A percentile compares a stretch with the other conserved stretches of the same genome.
Evolutionary conservation across 2,797 vertebrate species (phyloP).

Genomic region (Artibeus lituratus): DNA sequence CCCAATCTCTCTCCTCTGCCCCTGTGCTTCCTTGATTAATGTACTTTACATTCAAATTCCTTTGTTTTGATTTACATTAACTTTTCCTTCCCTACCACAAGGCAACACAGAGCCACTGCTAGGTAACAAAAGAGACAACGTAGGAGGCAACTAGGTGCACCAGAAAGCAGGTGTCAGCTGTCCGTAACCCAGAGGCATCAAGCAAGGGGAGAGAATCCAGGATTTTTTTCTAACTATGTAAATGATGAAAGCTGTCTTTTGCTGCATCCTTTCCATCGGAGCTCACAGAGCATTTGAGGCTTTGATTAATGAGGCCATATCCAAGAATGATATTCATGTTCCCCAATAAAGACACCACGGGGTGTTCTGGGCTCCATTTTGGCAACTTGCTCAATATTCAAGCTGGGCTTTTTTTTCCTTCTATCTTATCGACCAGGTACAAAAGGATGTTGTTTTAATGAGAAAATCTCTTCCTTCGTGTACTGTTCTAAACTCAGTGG

Average conservation of each 20-base stretch:
- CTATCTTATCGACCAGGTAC: conserved; percentile 74
- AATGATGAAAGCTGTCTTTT: conserved; percentile 75
- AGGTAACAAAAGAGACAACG: background rate
- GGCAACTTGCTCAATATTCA: conserved; percentile 75
- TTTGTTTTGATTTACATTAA: background rate
- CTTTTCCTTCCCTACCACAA: background rate
- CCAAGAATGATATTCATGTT: conserved; percentile 65
- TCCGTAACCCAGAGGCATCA: conserved; percentile 47
- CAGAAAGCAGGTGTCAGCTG: conserved; percentile 67
- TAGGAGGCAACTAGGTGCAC: background rate
- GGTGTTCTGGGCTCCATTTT: conserved; percentile 63
- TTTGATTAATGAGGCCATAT: conserved; percentile 68
- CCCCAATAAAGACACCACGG: conserved; percentile 69
- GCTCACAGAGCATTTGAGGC: conserved; percentile 31
- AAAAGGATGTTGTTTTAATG: conserved; percentile 76
- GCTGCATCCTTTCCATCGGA: conserved; percentile 61
- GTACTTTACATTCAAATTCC: background rate
- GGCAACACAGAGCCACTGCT: background rate
- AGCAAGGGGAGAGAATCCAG: conserved; percentile 67
- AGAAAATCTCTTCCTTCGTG: conserved; percentile 67
- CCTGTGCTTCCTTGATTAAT: background rate
- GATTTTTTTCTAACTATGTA: conserved; percentile 68
- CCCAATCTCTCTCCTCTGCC: background rate
- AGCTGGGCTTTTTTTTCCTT: conserved; percentile 59
- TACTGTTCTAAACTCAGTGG: conserved; percentile 64